Conservation (phyloP, 1,140 invertebrate species). For the Contarinia nasturtii region DNA sequence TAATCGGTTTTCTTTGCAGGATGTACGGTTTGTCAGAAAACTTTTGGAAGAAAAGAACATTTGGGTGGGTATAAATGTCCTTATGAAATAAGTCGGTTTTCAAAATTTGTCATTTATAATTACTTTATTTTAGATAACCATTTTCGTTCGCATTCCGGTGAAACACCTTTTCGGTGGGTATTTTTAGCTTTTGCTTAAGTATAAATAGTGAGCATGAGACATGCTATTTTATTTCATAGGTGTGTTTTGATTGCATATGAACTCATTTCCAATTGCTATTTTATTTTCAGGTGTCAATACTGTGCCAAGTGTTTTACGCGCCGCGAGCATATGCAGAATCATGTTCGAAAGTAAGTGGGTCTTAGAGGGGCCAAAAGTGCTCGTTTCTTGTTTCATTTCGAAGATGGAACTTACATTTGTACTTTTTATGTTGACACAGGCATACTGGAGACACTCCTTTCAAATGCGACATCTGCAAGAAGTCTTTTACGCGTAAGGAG, state of each 20-base stretch:
- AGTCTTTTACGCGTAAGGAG: constrained; percentile 66
- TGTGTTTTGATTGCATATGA: too few relatives aligned
- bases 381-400: too few relatives aligned
- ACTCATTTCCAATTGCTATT: too few relatives aligned
- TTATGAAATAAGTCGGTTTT: too few relatives aligned
- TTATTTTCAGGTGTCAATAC: constrained; percentile 50
- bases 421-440: too few relatives aligned
- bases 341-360: constrained; percentile 51
- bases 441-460: constrained; percentile 76
- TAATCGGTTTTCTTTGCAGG: constrained; percentile 21
- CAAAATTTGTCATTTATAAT: too few relatives aligned
- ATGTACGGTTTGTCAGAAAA: constrained; percentile 40
- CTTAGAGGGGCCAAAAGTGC: too few relatives aligned
- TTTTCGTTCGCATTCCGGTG: constrained; percentile 65
- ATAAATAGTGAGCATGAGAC: too few relatives aligned
- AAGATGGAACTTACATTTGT: too few relatives aligned
- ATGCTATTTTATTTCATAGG: too few relatives aligned
- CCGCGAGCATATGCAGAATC: constrained; percentile 70
- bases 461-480: constrained; percentile 64
- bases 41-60: constrained; percentile 71
- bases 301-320: constrained; percentile 75
- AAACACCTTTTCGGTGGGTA: constrained; percentile 39
- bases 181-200: background rate
- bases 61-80: too few relatives aligned
- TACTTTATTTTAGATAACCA: too few relatives aligned